Percentiles rank a stretch among this genome's conserved stretches.
Evolutionary conservation across 2,888 invertebrate genomes (phyloP).

Genomic region (Malachius bipustulatus): DNA sequence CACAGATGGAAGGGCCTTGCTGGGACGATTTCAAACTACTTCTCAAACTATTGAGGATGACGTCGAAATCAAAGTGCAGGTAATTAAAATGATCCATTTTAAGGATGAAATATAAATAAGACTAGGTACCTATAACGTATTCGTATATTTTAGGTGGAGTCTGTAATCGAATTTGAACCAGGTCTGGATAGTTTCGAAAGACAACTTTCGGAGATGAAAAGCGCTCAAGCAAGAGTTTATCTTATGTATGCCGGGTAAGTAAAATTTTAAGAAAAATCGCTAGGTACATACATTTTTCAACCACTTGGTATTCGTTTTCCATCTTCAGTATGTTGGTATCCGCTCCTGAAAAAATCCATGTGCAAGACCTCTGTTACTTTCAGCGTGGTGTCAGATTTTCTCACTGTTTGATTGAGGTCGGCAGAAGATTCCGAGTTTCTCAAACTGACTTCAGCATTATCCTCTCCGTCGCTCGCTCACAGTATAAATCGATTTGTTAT

Average conservation of each 20-base stretch:
- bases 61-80: constrained; percentile 78
- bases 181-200: constrained; percentile 75
- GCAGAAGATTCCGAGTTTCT: too few species aligned
- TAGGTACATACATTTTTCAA: too few species aligned
- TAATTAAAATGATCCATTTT: constrained; percentile 22
- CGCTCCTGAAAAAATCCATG: too few species aligned
- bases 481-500: too few species aligned
- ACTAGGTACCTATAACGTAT: too few species aligned
- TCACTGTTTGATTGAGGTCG: too few species aligned
- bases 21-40: constrained; percentile 87
- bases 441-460: too few species aligned
- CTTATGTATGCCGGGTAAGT: constrained; percentile 84
- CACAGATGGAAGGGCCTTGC: constrained; percentile 85
- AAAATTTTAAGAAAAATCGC: constrained; percentile 16
- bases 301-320: too few species aligned
- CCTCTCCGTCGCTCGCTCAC: too few species aligned
- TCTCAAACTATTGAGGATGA: constrained; percentile 87
- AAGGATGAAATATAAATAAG: neutral
- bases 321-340: too few species aligned
- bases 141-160: constrained; percentile 58
- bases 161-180: constrained; percentile 86
- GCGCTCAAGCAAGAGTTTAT: constrained; percentile 81
- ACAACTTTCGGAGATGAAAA: constrained; percentile 67
- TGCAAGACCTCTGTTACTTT: too few species aligned
- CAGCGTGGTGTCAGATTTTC: too few species aligned